Conservation (phyloP, 2,888 invertebrate genomes). For the Ophioninae sp. region DNA sequence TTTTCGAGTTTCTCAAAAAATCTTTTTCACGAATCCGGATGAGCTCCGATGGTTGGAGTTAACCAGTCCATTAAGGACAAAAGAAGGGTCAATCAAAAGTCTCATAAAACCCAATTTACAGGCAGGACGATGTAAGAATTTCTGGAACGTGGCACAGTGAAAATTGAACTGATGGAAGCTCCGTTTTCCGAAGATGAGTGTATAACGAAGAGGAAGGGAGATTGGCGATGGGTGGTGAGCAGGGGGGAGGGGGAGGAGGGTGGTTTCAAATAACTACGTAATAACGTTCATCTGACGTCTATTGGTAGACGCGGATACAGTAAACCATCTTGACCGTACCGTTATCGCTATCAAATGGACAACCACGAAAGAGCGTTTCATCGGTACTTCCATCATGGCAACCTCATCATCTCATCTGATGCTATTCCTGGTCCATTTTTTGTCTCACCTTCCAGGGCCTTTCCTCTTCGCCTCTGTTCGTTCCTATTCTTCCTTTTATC, state of each 20-base stretch:
- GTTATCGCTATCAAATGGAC: constrained; percentile 58
- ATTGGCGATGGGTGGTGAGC: background rate
- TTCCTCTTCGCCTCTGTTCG: background rate
- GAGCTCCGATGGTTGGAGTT: background rate
- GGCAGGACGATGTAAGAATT: background rate
- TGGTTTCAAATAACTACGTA: constrained; percentile 57
- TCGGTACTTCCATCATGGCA: constrained; percentile 56
- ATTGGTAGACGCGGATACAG: constrained; percentile 43
- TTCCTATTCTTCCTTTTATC: background rate
- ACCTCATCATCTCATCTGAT: constrained; percentile 47
- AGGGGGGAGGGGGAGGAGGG: background rate
- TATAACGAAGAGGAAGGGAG: constrained; percentile 37
- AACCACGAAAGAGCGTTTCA: constrained; percentile 37
- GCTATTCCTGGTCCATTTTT: background rate
- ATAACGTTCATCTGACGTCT: constrained; percentile 57
- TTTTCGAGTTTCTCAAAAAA: no score
- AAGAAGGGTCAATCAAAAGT: background rate
- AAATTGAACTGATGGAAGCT: constrained; percentile 20
- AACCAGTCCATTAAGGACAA: background rate
- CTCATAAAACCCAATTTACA: background rate
- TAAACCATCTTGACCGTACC: constrained; percentile 51
- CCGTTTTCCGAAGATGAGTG: constrained; percentile 47
- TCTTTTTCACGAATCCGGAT: no score
- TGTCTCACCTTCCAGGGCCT: background rate
- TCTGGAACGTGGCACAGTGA: constrained; percentile 3